phyloP scores from a whole-genome alignment of 64 coral and sea anemone genomes.

The Anthopleura sola region DNA sequence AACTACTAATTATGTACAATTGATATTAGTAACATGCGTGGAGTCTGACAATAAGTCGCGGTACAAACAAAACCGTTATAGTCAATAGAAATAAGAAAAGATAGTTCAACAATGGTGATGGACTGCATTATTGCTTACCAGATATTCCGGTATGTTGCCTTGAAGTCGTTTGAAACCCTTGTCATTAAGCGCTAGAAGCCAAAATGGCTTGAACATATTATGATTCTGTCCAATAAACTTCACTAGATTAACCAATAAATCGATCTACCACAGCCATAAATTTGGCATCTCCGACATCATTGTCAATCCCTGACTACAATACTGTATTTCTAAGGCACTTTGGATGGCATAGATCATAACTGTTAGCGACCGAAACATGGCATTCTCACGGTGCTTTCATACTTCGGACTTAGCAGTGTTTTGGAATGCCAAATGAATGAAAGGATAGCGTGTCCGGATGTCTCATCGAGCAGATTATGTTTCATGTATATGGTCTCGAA shows the following conservation, averaged over 20 bases:
- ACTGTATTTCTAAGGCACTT: neutral
- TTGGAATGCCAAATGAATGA: conserved; percentile 12
- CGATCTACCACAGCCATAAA: neutral
- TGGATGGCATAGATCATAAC: neutral
- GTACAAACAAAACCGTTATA: neutral
- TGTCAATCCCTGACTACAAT: neutral
- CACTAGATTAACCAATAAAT: neutral
- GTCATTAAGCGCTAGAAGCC: conserved; percentile 1
- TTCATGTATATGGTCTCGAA: neutral
- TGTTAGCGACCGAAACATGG: neutral
- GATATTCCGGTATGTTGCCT: neutral
- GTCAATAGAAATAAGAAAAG: neutral
- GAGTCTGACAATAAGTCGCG: neutral
- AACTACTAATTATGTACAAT: too few relatives aligned
- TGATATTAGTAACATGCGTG: neutral
- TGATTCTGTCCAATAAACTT: neutral
- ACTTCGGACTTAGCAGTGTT: neutral
- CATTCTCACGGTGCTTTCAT: neutral
- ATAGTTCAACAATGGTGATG: neutral
- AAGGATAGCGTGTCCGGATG: neutral
- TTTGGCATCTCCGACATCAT: neutral
- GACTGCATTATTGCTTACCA: neutral
- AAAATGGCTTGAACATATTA: neutral
- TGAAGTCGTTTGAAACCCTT: neutral
- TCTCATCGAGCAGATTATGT: neutral